Base-by-base conservation (phyloP, 2,888 invertebrate species). In the Phytoseiulus persimilis region DNA sequence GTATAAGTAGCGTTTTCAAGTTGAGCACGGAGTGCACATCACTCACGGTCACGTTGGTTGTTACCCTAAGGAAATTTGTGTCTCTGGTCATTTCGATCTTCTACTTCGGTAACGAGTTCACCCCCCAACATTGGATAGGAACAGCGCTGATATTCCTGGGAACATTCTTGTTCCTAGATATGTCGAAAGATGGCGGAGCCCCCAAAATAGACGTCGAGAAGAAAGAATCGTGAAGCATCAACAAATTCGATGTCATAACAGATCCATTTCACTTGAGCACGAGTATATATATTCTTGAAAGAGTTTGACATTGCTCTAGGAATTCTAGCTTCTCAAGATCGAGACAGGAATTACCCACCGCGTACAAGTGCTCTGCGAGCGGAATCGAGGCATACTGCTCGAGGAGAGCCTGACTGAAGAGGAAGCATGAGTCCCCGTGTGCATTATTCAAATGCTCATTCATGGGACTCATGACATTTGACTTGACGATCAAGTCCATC, bases 31-130 rank as follows among this genome's bases (percentile, higher is more conserved):
- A 98, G 93, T 98, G 97, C 92, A 95, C 96, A 0, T 98, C 98
- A 0, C 93, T 99, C 87, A 97, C 97, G 0, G 98, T 99, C 0
- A 99, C 98, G 0, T 94, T 99, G 91, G 97, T 99, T 0, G 96
- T 99, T 46, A 99, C 99, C 0, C 93, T 99, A 90, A 94, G 99
- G 89, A 99, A 99, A 93, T 99, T 99, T 92, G 94, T 97, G 65
- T 98, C 98, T 0, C 94, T 99, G 83, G 93, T 99, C n/a, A 96
- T 99, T 92, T 99, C 98, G 0, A 98, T 99, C 91, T 92, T 96
- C 89, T 97, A 98, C 93, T 99, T 99, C 92, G 94, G 95, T 91
- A 99, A 99, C 94, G 96, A 97, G 0, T 99, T 99, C 92, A 98
- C 98, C 0, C 14, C 95, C 0, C 95, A 95, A 89, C 99, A 99